Conservation (phyloP, 2,888 invertebrate species). For the Tenthredo livida region DNA sequence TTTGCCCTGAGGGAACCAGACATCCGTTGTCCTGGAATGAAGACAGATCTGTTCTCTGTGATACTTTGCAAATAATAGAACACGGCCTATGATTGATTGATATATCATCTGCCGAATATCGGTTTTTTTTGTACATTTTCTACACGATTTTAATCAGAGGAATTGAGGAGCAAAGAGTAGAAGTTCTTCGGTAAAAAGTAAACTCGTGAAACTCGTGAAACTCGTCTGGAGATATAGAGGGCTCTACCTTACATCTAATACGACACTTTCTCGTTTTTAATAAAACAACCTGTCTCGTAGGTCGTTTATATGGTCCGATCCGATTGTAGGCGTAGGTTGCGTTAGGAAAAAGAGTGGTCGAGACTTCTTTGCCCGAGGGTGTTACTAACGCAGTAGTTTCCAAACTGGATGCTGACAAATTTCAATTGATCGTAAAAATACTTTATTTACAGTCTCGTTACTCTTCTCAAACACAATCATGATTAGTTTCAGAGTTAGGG, state of each 20-base stretch:
- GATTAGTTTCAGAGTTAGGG: background rate
- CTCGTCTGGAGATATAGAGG: background rate
- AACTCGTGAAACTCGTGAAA: background rate
- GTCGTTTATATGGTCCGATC: constrained; percentile 29
- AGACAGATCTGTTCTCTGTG: constrained; percentile 1
- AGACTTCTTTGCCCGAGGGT: background rate
- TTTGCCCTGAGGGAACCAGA: constrained; percentile 46
- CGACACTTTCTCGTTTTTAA: constrained; percentile 49
- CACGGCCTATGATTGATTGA: background rate
- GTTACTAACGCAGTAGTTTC: background rate
- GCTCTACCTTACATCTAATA: constrained; percentile 4
- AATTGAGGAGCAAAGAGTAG: background rate
- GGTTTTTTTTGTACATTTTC: background rate
- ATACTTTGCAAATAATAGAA: background rate
- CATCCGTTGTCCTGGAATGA: constrained; percentile 37
- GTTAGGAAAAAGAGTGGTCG: constrained; percentile 13
- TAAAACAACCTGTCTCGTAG: constrained; percentile 38
- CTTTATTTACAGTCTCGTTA: background rate
- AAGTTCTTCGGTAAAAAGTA: background rate
- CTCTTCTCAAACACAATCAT: background rate
- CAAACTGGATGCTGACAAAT: constrained; percentile 20
- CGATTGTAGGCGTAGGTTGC: constrained; percentile 42
- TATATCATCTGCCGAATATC: background rate
- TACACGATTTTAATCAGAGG: background rate
- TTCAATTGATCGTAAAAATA: background rate